Conservation (phyloP, 2,113 vertebrate species). For the Triplophysa siluroides region DNA sequence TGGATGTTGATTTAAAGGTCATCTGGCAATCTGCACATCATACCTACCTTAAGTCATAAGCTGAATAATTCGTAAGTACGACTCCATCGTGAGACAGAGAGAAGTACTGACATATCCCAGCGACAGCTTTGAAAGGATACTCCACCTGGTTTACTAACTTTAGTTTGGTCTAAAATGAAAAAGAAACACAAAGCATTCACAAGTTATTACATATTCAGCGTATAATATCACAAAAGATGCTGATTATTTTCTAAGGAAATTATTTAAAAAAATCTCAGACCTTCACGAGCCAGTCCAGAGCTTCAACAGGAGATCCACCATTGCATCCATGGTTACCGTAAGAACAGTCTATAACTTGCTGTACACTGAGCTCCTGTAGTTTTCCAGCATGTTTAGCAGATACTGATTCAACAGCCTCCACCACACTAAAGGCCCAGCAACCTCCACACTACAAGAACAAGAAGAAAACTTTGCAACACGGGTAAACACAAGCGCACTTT, state of each 20-base stretch:
- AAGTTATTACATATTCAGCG: neutral
- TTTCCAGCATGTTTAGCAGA: constrained; percentile 72
- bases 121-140: constrained; percentile 83
- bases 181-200: constrained; percentile 24
- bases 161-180: constrained; percentile 75
- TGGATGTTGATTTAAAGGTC: neutral
- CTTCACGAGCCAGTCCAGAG: constrained; percentile 85
- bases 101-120: constrained; percentile 84
- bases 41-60: constrained; percentile 82
- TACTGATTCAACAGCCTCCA: constrained; percentile 81
- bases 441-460: constrained; percentile 81
- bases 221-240: neutral
- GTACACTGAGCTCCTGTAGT: constrained; percentile 83
- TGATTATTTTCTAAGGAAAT: neutral
- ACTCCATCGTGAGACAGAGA: constrained; percentile 73
- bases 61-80: constrained; percentile 76
- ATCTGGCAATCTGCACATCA: too few species aligned
- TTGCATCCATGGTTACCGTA: constrained; percentile 79
- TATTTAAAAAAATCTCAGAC: constrained; percentile 65
- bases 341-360: constrained; percentile 92
- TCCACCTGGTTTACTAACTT: constrained; percentile 82
- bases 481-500: too few species aligned
- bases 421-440: constrained; percentile 93
- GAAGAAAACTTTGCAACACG: neutral
- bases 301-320: constrained; percentile 79